A percentile compares a stretch with the other conserved stretches of the same genome.
These are phyloP conservation scores for Natator depressus DNA, from an alignment of 2,113 vertebrate species.

Conservation along the genomic window DNA sequence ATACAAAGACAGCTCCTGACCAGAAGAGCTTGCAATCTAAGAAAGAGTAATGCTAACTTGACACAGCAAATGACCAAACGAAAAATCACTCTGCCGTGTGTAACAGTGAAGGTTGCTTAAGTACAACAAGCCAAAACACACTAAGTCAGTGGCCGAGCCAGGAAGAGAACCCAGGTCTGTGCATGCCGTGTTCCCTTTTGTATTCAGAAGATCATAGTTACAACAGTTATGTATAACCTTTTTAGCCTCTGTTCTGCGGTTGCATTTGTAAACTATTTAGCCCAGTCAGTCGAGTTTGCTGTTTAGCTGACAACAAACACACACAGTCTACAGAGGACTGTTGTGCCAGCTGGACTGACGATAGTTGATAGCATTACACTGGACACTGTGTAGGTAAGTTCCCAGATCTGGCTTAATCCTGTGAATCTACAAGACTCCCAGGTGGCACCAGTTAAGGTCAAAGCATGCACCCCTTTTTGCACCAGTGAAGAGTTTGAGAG, in stretches of 20 bases:
- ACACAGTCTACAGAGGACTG: no score
- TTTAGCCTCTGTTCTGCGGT: not conserved
- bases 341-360: no score
- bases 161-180: not conserved
- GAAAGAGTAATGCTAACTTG: accelerated
- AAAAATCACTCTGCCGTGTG: not conserved
- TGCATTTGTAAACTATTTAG: not conserved
- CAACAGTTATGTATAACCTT: accelerated
- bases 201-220: not conserved
- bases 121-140: not conserved
- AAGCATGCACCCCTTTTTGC: no score
- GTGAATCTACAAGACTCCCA: no score
- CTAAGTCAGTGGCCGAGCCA: not conserved
- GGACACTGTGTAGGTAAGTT: no score
- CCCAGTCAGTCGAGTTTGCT: not conserved
- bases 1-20: not conserved
- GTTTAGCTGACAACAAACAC: not conserved
- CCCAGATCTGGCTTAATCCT: no score
- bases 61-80: accelerated
- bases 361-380: no score
- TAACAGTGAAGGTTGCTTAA: not conserved
- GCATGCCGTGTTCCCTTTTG: not conserved
- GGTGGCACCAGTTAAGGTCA: no score
- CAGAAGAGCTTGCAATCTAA: not conserved
- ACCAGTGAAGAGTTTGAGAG: no score